Percentiles rank a stretch among this genome's conserved stretches.
These are phyloP conservation scores for Mythimna vitellina DNA, from an alignment of 2,888 invertebrate genomes.

Conservation along the genomic window DNA sequence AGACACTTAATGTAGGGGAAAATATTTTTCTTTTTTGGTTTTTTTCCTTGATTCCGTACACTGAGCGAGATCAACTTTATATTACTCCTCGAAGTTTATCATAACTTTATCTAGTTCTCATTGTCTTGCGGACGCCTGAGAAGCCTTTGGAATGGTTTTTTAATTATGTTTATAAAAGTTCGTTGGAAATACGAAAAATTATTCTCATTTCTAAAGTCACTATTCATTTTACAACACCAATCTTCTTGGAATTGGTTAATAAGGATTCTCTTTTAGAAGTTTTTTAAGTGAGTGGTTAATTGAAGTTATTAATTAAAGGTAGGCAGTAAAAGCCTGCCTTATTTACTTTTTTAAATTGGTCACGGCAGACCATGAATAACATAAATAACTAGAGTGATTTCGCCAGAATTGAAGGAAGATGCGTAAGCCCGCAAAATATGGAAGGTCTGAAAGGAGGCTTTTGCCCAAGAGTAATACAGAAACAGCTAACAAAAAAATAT, in stretches of 20 bases:
- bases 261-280: background rate
- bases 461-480: too few relatives aligned
- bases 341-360: too few relatives aligned
- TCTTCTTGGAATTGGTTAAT: slow-evolving; percentile 5
- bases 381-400: too few relatives aligned
- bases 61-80: slow-evolving; percentile 63
- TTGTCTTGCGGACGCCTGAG: slow-evolving; percentile 65
- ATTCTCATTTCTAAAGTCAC: slow-evolving; percentile 54
- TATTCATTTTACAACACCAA: slow-evolving; percentile 27
- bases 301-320: background rate
- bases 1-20: slow-evolving; percentile 41
- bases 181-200: slow-evolving; percentile 60
- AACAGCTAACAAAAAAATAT: too few relatives aligned
- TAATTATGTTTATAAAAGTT: slow-evolving; percentile 72
- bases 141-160: slow-evolving; percentile 76
- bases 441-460: too few relatives aligned
- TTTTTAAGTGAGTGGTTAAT: background rate
- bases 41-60: slow-evolving; percentile 49
- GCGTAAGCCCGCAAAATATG: too few relatives aligned
- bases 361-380: too few relatives aligned
- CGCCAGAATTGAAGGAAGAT: too few relatives aligned
- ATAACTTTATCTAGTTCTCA: slow-evolving; percentile 66
- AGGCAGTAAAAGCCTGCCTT: too few relatives aligned
- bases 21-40: slow-evolving; percentile 27
- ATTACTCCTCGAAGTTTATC: slow-evolving; percentile 64